Percentiles rank a stretch among this genome's conserved stretches.
These are phyloP conservation scores for Erpetoichthys calabaricus DNA, from an alignment of 2,797 vertebrate species.

Conservation along the genomic window DNA sequence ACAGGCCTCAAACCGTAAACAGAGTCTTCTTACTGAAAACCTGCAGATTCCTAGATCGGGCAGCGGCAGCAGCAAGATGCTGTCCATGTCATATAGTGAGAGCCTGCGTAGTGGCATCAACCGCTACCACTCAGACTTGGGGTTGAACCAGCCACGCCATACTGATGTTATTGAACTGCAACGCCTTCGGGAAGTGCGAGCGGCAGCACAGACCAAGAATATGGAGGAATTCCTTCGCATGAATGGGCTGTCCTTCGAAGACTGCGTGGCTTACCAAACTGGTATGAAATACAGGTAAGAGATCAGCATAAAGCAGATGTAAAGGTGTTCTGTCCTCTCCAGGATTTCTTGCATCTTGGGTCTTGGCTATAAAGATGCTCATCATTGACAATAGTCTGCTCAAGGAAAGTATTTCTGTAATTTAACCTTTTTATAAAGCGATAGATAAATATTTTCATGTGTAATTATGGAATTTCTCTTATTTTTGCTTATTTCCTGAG, in stretches of 20 bases:
- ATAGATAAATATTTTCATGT: too few relatives aligned
- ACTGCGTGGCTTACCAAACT: conserved; percentile 73
- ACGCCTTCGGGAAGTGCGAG: conserved; percentile 75
- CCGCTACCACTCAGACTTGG: conserved; percentile 86
- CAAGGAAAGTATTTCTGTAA: not conserved
- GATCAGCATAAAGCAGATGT: not conserved
- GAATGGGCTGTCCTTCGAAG: conserved; percentile 82
- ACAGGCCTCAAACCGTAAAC: conserved; percentile 26
- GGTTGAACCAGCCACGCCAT: conserved; percentile 65
- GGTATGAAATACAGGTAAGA: conserved; percentile 98
- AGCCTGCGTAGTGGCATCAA: conserved; percentile 84
- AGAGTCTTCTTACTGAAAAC: conserved; percentile 52
- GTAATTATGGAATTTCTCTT: too few relatives aligned
- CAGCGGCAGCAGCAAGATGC: conserved; percentile 63
- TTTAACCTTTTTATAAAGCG: too few relatives aligned
- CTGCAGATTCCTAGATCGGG: conserved; percentile 49
- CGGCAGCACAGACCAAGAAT: conserved; percentile 76
- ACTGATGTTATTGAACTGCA: conserved; percentile 72
- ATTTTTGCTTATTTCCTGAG: too few relatives aligned
- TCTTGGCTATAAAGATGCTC: not conserved
- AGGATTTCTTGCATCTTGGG: not conserved
- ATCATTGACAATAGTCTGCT: not conserved
- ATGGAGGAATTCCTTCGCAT: conserved; percentile 94
- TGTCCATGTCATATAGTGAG: conserved; percentile 96
- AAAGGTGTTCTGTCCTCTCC: not conserved